phyloP scores from a whole-genome alignment of 1,140 invertebrate genomes.

The Trichomalopsis sarcophagae region DNA sequence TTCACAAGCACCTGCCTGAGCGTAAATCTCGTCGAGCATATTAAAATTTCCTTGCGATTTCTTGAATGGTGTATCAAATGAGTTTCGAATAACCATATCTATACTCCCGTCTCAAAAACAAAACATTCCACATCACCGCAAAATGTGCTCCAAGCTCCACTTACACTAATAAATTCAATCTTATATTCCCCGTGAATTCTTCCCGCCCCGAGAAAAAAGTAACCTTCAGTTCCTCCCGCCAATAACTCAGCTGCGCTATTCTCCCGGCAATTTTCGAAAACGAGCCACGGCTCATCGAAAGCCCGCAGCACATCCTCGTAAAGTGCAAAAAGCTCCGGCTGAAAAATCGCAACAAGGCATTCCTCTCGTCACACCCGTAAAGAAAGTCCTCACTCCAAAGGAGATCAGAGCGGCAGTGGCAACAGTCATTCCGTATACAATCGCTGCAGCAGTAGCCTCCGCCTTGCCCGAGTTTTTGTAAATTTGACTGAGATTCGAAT shows the following conservation, averaged over 20 bases:
- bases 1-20: not conserved
- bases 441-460: slow-evolving; percentile 27
- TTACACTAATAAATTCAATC: too few species aligned
- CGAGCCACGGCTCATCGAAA: not conserved
- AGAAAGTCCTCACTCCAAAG: slow-evolving; percentile 51
- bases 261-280: not conserved
- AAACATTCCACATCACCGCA: not conserved
- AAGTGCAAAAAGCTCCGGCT: not conserved
- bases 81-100: not conserved
- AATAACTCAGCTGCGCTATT: not conserved
- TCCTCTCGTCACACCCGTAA: slow-evolving; percentile 10
- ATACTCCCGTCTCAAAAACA: not conserved
- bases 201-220: not conserved
- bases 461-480: slow-evolving; percentile 61
- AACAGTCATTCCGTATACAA: slow-evolving; percentile 32
- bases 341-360: slow-evolving; percentile 6
- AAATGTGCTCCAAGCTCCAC: not conserved
- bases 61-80: not conserved
- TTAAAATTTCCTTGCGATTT: not conserved
- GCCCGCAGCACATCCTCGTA: not conserved
- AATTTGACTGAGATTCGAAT: slow-evolving; percentile 74
- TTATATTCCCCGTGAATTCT: not conserved
- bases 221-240: not conserved
- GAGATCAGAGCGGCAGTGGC: slow-evolving; percentile 25
- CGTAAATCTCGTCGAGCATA: not conserved